These are phyloP conservation scores for Paratilapia polleni DNA, from an alignment of 2,113 vertebrate species.

Conservation along the genomic window DNA sequence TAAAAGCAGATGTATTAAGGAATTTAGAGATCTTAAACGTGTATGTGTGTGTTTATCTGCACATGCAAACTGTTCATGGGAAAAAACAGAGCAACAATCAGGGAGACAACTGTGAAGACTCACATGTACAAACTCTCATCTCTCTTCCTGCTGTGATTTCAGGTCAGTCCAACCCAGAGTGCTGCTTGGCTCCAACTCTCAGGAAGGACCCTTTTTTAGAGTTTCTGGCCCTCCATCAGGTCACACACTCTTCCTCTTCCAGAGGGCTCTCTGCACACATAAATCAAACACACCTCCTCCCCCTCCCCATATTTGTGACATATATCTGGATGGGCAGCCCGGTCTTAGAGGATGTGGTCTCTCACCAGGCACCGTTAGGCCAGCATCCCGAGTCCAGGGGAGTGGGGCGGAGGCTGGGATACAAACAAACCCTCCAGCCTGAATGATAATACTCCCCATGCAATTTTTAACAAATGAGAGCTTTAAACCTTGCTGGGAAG, in stretches of 20 bases:
- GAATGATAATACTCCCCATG: conserved; percentile 48
- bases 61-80: conserved; percentile 16
- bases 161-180: conserved; percentile 29
- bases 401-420: conserved; percentile 38
- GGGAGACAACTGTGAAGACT: conserved; percentile 15
- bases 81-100: conserved; percentile 14
- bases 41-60: conserved; percentile 12
- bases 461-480: conserved; percentile 50
- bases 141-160: conserved; percentile 33
- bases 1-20: conserved; percentile 51
- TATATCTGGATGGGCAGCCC: conserved; percentile 63
- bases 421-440: conserved; percentile 48
- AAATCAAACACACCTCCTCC: conserved; percentile 60
- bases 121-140: background rate
- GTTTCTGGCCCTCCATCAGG: conserved; percentile 47
- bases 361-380: conserved; percentile 7
- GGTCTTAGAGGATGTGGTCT: conserved; percentile 69
- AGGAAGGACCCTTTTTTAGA: conserved; percentile 41
- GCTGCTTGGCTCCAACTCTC: conserved; percentile 26
- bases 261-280: conserved; percentile 40
- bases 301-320: conserved; percentile 56
- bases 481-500: conserved; percentile 13
- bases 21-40: conserved; percentile 16
- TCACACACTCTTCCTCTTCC: conserved; percentile 52
- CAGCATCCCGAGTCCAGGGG: conserved; percentile 31